phyloP scores from a whole-genome alignment of 2,113 vertebrate genomes.

The Eptesicus fuscus region DNA sequence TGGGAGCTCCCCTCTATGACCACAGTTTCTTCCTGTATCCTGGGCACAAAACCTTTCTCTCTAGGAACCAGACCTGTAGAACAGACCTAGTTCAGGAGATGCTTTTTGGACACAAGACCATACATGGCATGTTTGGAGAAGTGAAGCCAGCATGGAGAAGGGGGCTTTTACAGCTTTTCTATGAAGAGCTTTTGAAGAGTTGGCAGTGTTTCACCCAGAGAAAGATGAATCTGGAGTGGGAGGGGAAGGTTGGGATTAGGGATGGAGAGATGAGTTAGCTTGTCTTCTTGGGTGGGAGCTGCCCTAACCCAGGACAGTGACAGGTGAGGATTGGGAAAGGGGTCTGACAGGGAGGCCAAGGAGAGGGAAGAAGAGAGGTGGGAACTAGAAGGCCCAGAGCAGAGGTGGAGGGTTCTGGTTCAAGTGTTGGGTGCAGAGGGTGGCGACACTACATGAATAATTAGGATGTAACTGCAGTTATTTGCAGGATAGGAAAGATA shows the following conservation, averaged over 20 bases:
- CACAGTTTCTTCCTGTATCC: background rate
- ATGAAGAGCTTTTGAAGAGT: background rate
- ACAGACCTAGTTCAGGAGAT: background rate
- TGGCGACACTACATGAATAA: background rate
- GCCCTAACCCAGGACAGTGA: background rate
- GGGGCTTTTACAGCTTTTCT: background rate
- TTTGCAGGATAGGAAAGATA: background rate
- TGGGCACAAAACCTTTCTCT: background rate
- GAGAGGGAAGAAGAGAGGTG: background rate
- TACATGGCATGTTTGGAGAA: background rate
- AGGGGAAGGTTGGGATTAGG: background rate
- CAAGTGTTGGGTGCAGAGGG: background rate
- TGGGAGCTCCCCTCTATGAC: background rate
- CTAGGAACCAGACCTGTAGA: background rate
- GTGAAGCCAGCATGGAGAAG: background rate
- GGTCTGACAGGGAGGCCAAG: rapidly evolving
- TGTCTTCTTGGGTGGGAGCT: background rate
- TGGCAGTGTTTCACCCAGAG: background rate
- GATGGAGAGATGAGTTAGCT: background rate
- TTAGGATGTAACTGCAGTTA: too few species aligned
- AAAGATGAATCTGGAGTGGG: background rate
- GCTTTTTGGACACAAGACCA: background rate
- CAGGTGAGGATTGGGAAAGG: background rate
- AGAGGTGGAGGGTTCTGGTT: background rate
- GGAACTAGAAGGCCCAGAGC: background rate